phyloP scores from a whole-genome alignment of 2,113 vertebrate genomes.

The Gambusia holbrooki region DNA sequence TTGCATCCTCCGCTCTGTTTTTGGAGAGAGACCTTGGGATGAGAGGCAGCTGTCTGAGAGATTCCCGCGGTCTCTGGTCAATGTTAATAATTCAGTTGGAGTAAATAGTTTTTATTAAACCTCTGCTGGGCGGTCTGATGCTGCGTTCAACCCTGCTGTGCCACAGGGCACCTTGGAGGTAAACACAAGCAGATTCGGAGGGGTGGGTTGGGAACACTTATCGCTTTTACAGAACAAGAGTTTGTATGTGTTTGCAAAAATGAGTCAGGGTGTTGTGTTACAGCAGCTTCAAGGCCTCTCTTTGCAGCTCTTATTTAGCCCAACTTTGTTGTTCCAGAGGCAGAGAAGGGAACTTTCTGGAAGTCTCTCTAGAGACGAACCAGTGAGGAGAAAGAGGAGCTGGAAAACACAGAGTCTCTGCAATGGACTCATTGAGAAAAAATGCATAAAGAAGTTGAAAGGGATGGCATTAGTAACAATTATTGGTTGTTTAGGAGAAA shows the following conservation, averaged over 20 bases:
- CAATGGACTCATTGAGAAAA: slow-evolving; percentile 50
- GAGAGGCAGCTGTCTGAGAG: slow-evolving; percentile 30
- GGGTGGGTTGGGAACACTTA: slow-evolving; percentile 21
- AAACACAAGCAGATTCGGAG: slow-evolving; percentile 16
- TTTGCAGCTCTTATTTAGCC: slow-evolving; percentile 19
- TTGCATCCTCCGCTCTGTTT: slow-evolving; percentile 32
- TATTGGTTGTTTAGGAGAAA: slow-evolving; percentile 74
- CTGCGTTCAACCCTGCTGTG: slow-evolving; percentile 23
- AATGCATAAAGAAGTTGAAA: slow-evolving; percentile 64
- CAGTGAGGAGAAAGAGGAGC: slow-evolving; percentile 17
- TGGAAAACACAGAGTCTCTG: slow-evolving; percentile 49
- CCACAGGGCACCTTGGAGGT: slow-evolving; percentile 29
- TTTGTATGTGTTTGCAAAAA: not conserved
- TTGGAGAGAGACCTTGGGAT: slow-evolving; percentile 27
- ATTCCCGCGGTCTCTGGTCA: slow-evolving; percentile 30
- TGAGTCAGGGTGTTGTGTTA: slow-evolving; percentile 10
- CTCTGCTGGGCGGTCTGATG: slow-evolving; percentile 18
- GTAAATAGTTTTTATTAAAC: slow-evolving; percentile 47
- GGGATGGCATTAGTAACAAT: slow-evolving; percentile 58
- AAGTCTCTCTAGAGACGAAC: slow-evolving; percentile 36
- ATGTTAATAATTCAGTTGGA: slow-evolving; percentile 63
- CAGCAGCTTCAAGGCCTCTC: slow-evolving; percentile 10
- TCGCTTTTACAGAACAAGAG: slow-evolving; percentile 16
- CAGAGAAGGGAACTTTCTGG: slow-evolving; percentile 31
- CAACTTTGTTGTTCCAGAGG: slow-evolving; percentile 20